Evolutionary conservation across 1,140 invertebrate genomes (phyloP), one percentile per base, ranked within the genome.

Genomic region (Aplysia californica): DNA sequence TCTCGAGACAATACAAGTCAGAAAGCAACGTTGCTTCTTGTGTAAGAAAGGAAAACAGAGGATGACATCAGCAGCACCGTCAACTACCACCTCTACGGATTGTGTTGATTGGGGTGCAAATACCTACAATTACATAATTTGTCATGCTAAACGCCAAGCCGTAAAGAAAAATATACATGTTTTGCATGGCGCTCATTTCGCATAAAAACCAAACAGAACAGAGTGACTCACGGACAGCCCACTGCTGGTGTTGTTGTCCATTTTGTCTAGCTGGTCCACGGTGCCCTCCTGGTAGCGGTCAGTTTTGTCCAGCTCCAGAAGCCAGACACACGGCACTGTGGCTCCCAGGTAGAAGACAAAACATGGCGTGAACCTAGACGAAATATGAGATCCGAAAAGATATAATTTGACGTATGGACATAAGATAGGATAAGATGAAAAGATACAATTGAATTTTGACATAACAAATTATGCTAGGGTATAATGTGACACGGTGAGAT

Each of bases 271-370:
- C 29, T 23, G 23, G 2, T 76, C 39, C 36, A 44, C 31, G 39
- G 75, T 68, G 31, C 23, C 64, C 5, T 21, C 5, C n/a, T 77
- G 50, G 39, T 70, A 83, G 2, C n/a, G 41, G 6, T 75, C 58
- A n/a, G 82, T 79, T 44, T 79, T 77, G 58, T 84, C 64, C 29
- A 88, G 71, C 68, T 88, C 87, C 38, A 88, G 79, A 15, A 87
- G 61, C 87, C 87, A 88, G 21, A 87, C 85, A 6, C 79, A 69
- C 0, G 87, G 86, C 6, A 88, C 55, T 0, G 82, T 84, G 31
- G 83, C 79, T 33, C 75, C 66, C 61, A 87, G 76, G 80, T 86
- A 88, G 77, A 85, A 84, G 66, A 88, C 80, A 71, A 87, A 86
- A 77, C 84, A 84, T 0, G 86, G 82, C 35, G 84, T 86, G 58